Evolutionary conservation across 2,113 vertebrate genomes (phyloP).

Genomic region (Megaptera novaeangliae): DNA sequence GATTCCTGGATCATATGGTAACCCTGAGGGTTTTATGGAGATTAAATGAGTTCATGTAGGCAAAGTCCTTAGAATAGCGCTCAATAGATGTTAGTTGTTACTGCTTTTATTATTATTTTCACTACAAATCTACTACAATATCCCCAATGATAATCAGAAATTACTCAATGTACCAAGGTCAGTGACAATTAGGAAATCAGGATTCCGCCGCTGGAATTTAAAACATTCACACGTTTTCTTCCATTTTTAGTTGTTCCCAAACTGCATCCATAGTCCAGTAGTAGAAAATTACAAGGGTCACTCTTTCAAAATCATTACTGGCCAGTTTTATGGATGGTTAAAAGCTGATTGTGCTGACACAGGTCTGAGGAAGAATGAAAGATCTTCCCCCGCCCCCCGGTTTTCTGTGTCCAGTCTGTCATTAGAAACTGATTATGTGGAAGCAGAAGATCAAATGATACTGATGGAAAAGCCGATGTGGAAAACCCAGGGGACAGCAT

Average conservation of each 20-base stretch:
- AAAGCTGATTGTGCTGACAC: background rate
- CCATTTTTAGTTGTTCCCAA: background rate
- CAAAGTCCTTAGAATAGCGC: background rate
- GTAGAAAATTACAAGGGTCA: background rate
- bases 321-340: background rate
- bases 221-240: background rate
- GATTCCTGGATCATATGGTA: background rate
- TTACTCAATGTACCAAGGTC: background rate
- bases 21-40: background rate
- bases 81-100: background rate
- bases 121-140: background rate
- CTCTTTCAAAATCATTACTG: background rate
- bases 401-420: background rate
- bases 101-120: background rate
- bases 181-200: background rate
- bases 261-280: background rate
- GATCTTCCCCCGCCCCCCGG: no score
- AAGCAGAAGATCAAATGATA: slow-evolving; percentile 3
- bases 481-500: background rate
- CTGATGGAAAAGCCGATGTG: background rate
- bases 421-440: background rate
- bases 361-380: background rate
- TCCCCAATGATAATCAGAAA: background rate
- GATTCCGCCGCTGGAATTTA: background rate
- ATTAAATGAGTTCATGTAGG: background rate